Conservation (phyloP, 2,888 invertebrate species). For the Coelopa pilipes region DNA sequence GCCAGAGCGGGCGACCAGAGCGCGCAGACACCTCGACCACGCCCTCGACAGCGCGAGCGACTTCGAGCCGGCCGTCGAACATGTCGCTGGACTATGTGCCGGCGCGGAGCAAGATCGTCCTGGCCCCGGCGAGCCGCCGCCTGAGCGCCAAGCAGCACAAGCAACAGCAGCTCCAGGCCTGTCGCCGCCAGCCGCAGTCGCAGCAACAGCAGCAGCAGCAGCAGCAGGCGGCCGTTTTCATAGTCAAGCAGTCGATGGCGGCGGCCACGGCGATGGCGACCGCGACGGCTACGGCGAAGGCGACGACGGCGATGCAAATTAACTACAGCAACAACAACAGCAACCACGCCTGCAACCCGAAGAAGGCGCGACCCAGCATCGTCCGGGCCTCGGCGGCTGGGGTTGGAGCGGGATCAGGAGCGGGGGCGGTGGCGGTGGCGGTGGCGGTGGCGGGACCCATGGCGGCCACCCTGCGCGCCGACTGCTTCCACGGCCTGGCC, state of each 20-base stretch:
- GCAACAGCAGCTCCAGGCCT: conserved; percentile 23
- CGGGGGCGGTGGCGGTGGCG: no score
- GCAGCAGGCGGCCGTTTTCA: conserved; percentile 45
- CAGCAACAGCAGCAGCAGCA: conserved; percentile 40
- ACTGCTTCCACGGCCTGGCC: no score
- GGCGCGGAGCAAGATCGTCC: conserved; percentile 48
- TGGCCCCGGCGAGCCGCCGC: conserved; percentile 27
- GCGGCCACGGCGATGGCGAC: conserved; percentile 36
- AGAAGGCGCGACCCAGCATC: background rate
- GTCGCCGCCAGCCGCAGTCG: conserved; percentile 26
- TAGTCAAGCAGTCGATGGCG: conserved; percentile 39
- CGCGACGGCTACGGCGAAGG: conserved; percentile 38
- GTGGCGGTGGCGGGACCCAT: conserved; percentile 43
- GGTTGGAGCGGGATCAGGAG: background rate
- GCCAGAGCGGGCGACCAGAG: background rate
- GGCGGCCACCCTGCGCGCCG: conserved; percentile 40
- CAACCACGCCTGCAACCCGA: no score
- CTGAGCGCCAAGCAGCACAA: conserved; percentile 18
- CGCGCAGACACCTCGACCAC: background rate
- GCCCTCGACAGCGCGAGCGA: no score
- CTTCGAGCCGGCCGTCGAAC: no score
- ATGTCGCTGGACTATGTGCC: conserved; percentile 61
- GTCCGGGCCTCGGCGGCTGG: background rate
- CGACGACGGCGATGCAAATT: conserved; percentile 40
- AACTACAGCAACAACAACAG: conserved; percentile 38